These are phyloP conservation scores for Habropoda laboriosa DNA, from an alignment of 1,140 invertebrate genomes.

Conservation along the genomic window DNA sequence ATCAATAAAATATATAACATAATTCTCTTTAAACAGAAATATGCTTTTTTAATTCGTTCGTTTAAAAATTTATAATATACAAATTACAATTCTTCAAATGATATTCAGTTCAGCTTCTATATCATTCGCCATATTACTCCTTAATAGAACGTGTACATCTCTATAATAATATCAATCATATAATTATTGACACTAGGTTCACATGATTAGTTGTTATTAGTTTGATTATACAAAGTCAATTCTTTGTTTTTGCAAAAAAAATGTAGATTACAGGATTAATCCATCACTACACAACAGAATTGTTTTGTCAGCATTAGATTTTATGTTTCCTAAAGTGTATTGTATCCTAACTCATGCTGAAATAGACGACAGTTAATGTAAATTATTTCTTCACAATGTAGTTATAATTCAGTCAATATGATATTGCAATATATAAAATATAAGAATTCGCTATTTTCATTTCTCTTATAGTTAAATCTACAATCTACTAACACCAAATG, in stretches of 20 bases:
- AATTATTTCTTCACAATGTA: neutral
- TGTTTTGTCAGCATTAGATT: neutral
- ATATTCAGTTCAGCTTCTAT: neutral
- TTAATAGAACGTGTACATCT: constrained; percentile 9
- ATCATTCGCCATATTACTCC: neutral
- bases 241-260: neutral
- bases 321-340: neutral
- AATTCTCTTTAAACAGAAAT: constrained; percentile 1
- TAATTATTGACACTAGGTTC: constrained; percentile 22
- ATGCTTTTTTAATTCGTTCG: neutral
- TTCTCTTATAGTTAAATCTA: constrained; percentile 16
- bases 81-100: neutral
- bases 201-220: neutral
- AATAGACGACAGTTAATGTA: neutral
- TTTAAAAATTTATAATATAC: constrained; percentile 1
- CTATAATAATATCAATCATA: constrained; percentile 16
- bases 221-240: neutral
- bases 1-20: neutral
- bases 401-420: constrained; percentile 25
- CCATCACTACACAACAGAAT: neutral
- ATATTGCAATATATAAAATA: constrained; percentile 44
- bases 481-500: constrained; percentile 27
- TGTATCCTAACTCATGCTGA: neutral
- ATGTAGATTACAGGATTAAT: constrained; percentile 29
- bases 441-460: neutral